Conservation (phyloP, 2,888 invertebrate genomes). For the Orchesellides sinensis region DNA sequence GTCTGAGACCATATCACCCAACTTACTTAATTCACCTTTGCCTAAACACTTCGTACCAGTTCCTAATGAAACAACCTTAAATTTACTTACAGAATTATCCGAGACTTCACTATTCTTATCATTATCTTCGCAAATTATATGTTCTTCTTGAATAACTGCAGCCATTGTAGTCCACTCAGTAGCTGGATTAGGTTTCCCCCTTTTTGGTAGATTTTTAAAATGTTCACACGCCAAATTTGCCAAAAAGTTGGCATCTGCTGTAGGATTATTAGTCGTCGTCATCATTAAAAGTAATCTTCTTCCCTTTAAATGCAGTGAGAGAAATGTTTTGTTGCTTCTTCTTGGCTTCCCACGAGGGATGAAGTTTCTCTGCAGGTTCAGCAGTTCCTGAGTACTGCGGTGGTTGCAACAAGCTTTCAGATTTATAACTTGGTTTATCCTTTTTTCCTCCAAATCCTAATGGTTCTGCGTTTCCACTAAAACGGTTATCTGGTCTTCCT, state of each 20-base stretch:
- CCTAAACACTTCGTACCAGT: constrained; percentile 96
- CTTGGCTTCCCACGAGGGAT: constrained; percentile 75
- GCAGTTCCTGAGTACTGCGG: not conserved
- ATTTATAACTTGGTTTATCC: too few species aligned
- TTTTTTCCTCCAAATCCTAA: constrained; percentile 8
- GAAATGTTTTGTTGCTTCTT: constrained; percentile 66
- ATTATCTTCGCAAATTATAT: constrained; percentile 55
- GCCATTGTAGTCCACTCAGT: constrained; percentile 91
- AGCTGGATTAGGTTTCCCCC: constrained; percentile 85
- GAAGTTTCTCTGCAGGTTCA: constrained; percentile 66
- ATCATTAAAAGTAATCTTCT: constrained; percentile 71
- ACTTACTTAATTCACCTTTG: constrained; percentile 80
- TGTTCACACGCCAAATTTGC: constrained; percentile 4
- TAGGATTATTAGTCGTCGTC: constrained; percentile 37
- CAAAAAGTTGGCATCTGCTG: constrained; percentile 6
- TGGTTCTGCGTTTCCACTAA: constrained; percentile 37
- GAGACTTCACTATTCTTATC: too few species aligned
- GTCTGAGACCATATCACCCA: constrained; percentile 88
- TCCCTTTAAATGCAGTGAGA: constrained; percentile 71
- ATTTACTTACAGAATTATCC: constrained; percentile 74
- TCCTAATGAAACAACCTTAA: constrained; percentile 87
- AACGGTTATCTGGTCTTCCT: constrained; percentile 4
- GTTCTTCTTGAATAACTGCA: constrained; percentile 80
- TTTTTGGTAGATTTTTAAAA: constrained; percentile 81
- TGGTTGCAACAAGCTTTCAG: not conserved